A percentile compares a stretch with the other conserved stretches of the same genome.
phyloP scores from a whole-genome alignment of 2,888 invertebrate species.

The Chaetogeoica ovagalla region DNA sequence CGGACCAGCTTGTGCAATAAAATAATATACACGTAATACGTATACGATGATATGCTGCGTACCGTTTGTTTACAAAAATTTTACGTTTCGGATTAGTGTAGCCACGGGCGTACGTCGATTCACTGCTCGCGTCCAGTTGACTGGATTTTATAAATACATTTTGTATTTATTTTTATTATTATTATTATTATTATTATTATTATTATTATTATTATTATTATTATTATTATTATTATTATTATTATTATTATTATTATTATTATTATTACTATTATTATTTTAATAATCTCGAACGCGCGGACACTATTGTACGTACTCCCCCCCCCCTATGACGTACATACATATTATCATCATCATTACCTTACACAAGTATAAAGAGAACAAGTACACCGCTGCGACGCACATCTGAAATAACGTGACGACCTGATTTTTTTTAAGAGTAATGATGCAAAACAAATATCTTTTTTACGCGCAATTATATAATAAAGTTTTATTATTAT shows the following conservation, averaged over 20 bases:
- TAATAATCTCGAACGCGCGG: background rate
- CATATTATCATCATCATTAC: background rate
- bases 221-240: no score
- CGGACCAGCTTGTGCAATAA: background rate
- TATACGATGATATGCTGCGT: background rate
- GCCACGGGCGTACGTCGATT: slow-evolving; percentile 4
- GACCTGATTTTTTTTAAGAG: slow-evolving; percentile 1
- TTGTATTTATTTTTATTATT: no score
- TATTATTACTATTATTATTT: background rate
- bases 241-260: no score
- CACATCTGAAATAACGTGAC: background rate
- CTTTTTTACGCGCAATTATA: background rate
- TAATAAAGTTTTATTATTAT: background rate
- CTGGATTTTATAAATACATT: no score
- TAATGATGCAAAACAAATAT: slow-evolving; percentile 11
- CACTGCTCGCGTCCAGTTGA: no score
- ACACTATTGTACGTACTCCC: background rate
- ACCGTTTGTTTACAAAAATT: slow-evolving; percentile 31
- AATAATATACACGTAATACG: no score
- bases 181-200: no score
- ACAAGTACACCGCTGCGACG: background rate
- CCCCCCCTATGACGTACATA: background rate
- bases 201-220: no score
- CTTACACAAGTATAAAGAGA: background rate
- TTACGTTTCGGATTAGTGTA: slow-evolving; percentile 5